These are phyloP conservation scores for Drepana falcataria DNA, from an alignment of 2,888 invertebrate species.

Conservation along the genomic window DNA sequence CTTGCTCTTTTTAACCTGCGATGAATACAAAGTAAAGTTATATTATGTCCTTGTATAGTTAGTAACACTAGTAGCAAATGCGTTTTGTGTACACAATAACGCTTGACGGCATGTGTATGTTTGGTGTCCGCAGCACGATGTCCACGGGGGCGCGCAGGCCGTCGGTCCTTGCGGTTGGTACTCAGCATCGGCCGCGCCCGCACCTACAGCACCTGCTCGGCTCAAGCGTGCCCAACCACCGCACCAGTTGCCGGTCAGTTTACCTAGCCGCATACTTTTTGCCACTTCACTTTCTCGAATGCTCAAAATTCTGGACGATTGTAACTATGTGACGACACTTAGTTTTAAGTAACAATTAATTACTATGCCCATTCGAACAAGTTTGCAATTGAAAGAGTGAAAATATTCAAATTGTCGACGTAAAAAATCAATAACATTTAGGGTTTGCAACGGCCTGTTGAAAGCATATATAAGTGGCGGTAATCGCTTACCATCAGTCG, in stretches of 20 bases:
- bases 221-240: constrained; percentile 68
- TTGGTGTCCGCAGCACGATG: constrained; percentile 56
- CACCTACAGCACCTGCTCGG: constrained; percentile 69
- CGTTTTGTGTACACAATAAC: neutral
- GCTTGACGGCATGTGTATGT: neutral
- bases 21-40: too few species aligned
- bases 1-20: too few species aligned
- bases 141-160: constrained; percentile 63
- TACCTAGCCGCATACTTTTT: neutral
- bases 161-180: constrained; percentile 76
- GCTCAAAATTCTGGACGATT: too few species aligned
- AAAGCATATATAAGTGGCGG: too few species aligned
- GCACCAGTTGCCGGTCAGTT: constrained; percentile 64
- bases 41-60: neutral
- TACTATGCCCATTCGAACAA: too few species aligned
- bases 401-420: too few species aligned
- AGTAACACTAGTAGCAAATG: neutral
- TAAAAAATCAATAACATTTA: too few species aligned
- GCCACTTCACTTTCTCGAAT: too few species aligned
- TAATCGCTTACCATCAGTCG: too few species aligned
- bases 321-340: too few species aligned
- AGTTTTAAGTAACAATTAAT: too few species aligned
- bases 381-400: neutral
- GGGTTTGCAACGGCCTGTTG: too few species aligned
- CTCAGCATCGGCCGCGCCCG: constrained; percentile 68